Evolutionary conservation across 2,888 invertebrate species (phyloP).

Genomic region (Acanthococcus lagerstroemiae): DNA sequence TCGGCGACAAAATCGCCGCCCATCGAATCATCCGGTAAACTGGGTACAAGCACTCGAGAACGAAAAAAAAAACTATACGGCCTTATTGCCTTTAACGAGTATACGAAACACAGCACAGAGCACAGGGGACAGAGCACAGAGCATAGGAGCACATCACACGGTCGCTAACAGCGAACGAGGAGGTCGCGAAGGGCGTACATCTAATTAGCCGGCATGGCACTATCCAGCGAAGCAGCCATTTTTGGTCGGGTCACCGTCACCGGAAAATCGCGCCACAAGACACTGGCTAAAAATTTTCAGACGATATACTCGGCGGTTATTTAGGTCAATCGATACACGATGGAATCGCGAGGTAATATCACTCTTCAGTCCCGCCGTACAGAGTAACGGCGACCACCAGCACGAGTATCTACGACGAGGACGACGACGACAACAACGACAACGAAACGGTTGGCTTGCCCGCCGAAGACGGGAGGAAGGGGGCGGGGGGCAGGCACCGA

Average conservation of each 20-base stretch:
- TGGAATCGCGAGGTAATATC: slow-evolving; percentile 3
- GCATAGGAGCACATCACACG: too few relatives aligned
- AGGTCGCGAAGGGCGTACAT: too few relatives aligned
- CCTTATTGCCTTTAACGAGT: too few relatives aligned
- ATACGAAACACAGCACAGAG: too few relatives aligned
- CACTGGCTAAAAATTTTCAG: not conserved
- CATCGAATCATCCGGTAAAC: too few relatives aligned
- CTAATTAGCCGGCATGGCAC: too few relatives aligned
- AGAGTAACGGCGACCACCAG: not conserved
- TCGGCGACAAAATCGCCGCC: too few relatives aligned
- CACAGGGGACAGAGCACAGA: too few relatives aligned
- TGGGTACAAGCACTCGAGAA: not conserved
- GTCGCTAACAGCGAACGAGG: too few relatives aligned
- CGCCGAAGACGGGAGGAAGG: not conserved
- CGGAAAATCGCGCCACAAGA: not conserved
- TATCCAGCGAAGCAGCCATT: not conserved
- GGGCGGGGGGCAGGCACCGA: not conserved
- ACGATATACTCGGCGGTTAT: not conserved
- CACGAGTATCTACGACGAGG: not conserved
- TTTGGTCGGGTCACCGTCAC: not conserved
- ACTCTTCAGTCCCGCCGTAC: not conserved
- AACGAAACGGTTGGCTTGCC: not conserved
- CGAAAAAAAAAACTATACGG: not conserved
- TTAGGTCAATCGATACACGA: slow-evolving; percentile 31
- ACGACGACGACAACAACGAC: not conserved